Conservation (phyloP, 2,888 invertebrate genomes). For the Incurvaria masculella region DNA sequence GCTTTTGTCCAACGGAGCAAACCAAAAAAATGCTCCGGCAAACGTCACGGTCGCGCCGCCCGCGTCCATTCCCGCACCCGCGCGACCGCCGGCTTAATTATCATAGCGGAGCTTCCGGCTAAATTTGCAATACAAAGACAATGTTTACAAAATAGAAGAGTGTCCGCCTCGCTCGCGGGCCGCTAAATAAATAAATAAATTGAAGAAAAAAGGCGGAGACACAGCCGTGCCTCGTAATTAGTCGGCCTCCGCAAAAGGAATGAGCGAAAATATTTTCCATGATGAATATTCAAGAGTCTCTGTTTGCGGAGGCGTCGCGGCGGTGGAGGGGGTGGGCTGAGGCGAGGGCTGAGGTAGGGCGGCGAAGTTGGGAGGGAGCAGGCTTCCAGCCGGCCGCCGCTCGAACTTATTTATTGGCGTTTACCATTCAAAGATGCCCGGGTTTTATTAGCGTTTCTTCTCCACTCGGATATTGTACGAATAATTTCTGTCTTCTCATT, state of each 20-base stretch:
- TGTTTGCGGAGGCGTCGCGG: not conserved
- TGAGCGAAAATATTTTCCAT: not conserved
- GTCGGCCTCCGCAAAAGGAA: not conserved
- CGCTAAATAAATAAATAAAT: not conserved
- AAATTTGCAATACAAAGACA: not conserved
- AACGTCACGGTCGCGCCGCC: not conserved
- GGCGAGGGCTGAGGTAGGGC: too few relatives aligned
- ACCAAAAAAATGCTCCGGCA: not conserved
- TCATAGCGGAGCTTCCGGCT: not conserved
- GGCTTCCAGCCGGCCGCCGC: too few relatives aligned
- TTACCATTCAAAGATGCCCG: too few relatives aligned
- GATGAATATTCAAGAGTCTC: not conserved
- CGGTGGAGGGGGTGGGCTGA: too few relatives aligned
- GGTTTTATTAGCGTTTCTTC: too few relatives aligned
- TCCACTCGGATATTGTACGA: too few relatives aligned
- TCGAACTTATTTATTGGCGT: too few relatives aligned
- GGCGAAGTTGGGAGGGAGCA: too few relatives aligned
- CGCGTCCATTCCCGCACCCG: not conserved
- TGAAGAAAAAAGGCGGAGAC: not conserved
- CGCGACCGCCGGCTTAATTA: not conserved
- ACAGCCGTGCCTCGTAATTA: not conserved
- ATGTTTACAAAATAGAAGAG: not conserved
- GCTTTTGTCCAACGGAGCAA: not conserved
- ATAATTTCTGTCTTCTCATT: too few relatives aligned
- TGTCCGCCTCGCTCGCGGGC: not conserved